phyloP scores from a whole-genome alignment of 2,888 invertebrate species.

The Athalia circularis region DNA sequence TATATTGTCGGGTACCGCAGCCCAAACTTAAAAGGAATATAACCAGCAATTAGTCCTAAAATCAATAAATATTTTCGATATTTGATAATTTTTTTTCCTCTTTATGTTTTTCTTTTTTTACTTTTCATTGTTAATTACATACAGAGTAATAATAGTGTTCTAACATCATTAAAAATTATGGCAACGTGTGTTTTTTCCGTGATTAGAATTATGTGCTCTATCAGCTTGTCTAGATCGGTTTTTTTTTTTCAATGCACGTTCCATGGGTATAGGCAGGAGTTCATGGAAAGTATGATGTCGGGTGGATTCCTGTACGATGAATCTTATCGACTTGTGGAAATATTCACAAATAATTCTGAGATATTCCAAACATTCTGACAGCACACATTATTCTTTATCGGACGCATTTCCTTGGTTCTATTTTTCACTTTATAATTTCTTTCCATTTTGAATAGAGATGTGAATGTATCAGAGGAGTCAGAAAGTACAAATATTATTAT shows the following conservation, averaged over 20 bases:
- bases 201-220: conserved; percentile 33
- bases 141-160: conserved; percentile 25
- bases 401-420: neutral
- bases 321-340: conserved; percentile 9
- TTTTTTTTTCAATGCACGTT: neutral
- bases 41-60: conserved; percentile 36
- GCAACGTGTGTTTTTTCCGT: conserved; percentile 33
- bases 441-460: conserved; percentile 24
- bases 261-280: neutral
- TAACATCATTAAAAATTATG: conserved; percentile 42
- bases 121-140: conserved; percentile 18
- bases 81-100: conserved; percentile 14
- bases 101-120: too few relatives aligned
- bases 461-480: conserved; percentile 1
- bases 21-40: conserved; percentile 16
- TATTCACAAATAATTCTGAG: conserved; percentile 32
- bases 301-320: conserved; percentile 11
- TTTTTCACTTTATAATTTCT: neutral
- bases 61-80: conserved; percentile 42
- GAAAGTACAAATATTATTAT: conserved; percentile 27
- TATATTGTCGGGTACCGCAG: conserved; percentile 2
- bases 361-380: conserved; percentile 23
- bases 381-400: conserved; percentile 31
- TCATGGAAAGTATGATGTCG: conserved; percentile 7
- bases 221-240: conserved; percentile 33